Base-by-base conservation (phyloP, 2,113 vertebrate species). In the Macrotis lagotis region DNA sequence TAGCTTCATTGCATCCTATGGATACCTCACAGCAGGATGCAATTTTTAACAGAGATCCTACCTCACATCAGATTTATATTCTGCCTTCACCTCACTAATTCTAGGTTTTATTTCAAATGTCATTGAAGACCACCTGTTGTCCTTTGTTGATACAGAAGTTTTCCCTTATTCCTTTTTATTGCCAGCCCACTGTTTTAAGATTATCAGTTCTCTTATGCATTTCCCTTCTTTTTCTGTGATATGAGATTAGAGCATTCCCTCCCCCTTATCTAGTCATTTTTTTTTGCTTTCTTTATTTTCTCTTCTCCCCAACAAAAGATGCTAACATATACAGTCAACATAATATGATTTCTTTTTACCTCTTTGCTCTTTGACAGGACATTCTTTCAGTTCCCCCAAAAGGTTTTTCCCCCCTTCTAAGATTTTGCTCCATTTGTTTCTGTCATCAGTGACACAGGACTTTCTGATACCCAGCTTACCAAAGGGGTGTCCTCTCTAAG, bases 401-500 rank as follows among this genome's bases (percentile, higher is more conserved):
- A 92, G 95, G 92, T 89, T 93, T 90, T 93, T 95, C 94, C n/a
- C n/a, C n/a, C n/a, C 93, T 83, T 44, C 47, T 28, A 89, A 92
- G 51, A 25, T 88, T 74, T 19, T 1, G 51, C 25, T 52, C 25
- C 90, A 52, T 95, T 98, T 95, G 91, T 91, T 94, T 96, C 88
- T 25, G 74, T 98, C 93, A 94, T 96, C 96, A 97, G 91, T n/a
- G 97, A 97, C 26, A 50, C 90, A 12, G 0, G 83, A 92, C 59
- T 50, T 97, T 90, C 49, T 37, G 2, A n/a, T 94, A 95, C 97
- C 94, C 95, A 95, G 97, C 96, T 98, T 94, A 96, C 98, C 97
- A 37, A 97, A 96, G 96, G 95, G 88, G 96, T 98, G 97, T 98
- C 98, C 98, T 98, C 97, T 98, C 94, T 93, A 97, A 98, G 97